Conservation (phyloP, 1,140 invertebrate species). For the Potamilus streckersoni region DNA sequence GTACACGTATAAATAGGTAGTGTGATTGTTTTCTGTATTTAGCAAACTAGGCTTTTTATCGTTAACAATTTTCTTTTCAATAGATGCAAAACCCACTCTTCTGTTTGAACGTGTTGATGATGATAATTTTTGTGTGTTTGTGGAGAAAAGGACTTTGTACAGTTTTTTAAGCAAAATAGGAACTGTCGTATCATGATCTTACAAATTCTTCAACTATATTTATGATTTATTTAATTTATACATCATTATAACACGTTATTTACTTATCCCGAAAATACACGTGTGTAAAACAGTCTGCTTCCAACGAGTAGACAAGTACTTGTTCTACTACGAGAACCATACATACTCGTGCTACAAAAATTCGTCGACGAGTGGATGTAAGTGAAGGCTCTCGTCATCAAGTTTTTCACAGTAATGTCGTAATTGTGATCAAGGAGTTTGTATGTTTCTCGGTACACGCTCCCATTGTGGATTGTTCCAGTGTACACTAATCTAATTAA, state of each 20-base stretch:
- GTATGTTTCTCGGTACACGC: conserved; percentile 19
- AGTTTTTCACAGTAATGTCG: no score
- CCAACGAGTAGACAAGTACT: conserved; percentile 33
- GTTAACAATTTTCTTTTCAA: conserved; percentile 2
- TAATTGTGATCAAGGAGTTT: not conserved
- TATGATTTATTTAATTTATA: conserved; percentile 32
- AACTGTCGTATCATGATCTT: conserved; percentile 23
- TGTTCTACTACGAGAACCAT: conserved; percentile 31
- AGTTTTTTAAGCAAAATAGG: conserved; percentile 6
- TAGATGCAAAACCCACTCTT: not conserved
- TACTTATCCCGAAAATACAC: conserved; percentile 15
- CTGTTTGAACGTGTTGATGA: conserved; percentile 4
- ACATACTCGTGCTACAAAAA: conserved; percentile 4
- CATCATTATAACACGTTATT: conserved; percentile 29
- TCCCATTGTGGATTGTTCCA: conserved; percentile 37
- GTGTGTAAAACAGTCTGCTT: conserved; percentile 21
- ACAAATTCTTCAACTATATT: conserved; percentile 15
- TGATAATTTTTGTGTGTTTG: conserved; percentile 1
- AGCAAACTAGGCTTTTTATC: not conserved
- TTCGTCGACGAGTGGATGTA: no score
- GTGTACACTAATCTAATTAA: conserved; percentile 36
- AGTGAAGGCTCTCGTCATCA: no score
- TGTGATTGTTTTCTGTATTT: not conserved
- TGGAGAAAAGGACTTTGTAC: conserved; percentile 11
- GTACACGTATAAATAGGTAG: not conserved